Percentiles rank a stretch among this genome's conserved stretches.
phyloP scores from a whole-genome alignment of 2,113 vertebrate species.

The Nothocercus julius region DNA sequence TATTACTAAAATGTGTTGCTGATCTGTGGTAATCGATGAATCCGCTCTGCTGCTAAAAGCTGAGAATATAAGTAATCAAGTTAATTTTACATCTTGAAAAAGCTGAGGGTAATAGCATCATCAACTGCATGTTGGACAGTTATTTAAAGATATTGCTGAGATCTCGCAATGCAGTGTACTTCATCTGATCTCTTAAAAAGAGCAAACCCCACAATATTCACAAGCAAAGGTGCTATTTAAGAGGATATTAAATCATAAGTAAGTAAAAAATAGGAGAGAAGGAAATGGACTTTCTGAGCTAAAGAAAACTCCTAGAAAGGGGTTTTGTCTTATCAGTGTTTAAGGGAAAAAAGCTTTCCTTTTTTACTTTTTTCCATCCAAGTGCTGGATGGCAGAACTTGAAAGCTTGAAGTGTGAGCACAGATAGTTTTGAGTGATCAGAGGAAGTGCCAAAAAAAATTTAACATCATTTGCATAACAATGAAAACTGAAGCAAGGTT shows the following conservation, averaged over 20 bases:
- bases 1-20: neutral
- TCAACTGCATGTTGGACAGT: neutral
- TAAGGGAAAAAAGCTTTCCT: neutral
- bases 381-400: constrained; percentile 1
- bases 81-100: neutral
- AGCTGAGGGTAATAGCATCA: neutral
- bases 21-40: neutral
- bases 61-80: neutral
- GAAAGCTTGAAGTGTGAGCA: constrained; percentile 13
- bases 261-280: neutral
- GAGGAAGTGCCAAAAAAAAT: neutral
- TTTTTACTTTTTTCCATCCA: too few species aligned
- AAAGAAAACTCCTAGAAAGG: neutral
- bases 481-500: neutral
- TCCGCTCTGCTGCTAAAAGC: neutral
- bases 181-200: neutral
- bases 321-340: neutral
- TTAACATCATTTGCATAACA: constrained; percentile 11
- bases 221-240: neutral
- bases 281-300: neutral
- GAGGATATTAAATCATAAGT: neutral
- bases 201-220: neutral
- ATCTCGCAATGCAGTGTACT: neutral
- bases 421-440: constrained; percentile 22
- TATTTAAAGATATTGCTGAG: neutral